Base-by-base conservation (phyloP, 2,888 invertebrate species). In the Caenorhabditis uteleia region DNA sequence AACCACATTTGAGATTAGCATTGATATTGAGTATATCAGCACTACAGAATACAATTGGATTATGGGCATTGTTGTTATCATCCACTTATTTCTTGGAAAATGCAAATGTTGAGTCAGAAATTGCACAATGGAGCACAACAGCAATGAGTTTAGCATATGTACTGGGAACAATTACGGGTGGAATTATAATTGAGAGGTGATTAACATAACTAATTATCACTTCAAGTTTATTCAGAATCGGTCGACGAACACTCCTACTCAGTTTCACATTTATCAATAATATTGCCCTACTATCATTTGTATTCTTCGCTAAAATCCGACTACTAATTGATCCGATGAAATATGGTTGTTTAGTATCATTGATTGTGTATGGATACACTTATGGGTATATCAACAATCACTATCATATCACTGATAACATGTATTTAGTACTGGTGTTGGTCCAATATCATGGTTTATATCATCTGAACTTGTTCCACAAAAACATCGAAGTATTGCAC, bases 391-490 rank as follows among this genome's bases (percentile, higher is more conserved):
- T 36, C 4, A n/a, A 34, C n/a, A 12, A 21, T n/a, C 20, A n/a
- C n/a, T n/a, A n/a, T n/a, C n/a, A n/a, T n/a, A n/a, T n/a, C n/a
- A n/a, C n/a, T n/a, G n/a, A n/a, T n/a, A n/a, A n/a, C n/a, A n/a
- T n/a, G n/a, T n/a, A n/a, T n/a, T 42, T 43, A 74, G 73, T 10
- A 56, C 58, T 12, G 77, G 74, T 16, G 74, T 77, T 3, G 78
- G 78, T 2, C 76, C 79, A 7, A 72, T 77, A 8, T 62, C 71
- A 4, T 79, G 77, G 77, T 79, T 77, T 57, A 66, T 79, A 12
- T 62, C 69, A 1, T 69, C 75, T 0, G 78, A 79, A 38, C 44
- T 79, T 42, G 74, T 75, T 4, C 75, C 75, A 4, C 77, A 78
- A 48, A 53, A 60, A 21, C 72, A 79, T 59, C 75, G 79, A 27